Base-by-base conservation (phyloP, 2,797 vertebrate genomes). In the Delichon dasypus region DNA sequence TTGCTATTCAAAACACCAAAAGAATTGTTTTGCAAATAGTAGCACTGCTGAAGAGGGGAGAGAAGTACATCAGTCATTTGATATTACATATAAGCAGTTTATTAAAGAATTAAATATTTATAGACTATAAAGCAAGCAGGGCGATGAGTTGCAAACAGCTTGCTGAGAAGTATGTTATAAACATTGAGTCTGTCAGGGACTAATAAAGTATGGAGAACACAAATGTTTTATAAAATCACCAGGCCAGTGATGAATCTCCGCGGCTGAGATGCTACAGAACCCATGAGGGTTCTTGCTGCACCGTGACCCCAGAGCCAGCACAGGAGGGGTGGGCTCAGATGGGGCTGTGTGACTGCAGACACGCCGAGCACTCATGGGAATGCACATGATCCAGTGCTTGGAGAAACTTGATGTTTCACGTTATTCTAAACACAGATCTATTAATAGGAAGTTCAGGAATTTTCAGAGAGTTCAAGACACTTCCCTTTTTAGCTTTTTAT, bases 71-170 rank as follows among this genome's bases (percentile, higher is more conserved):
- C 96, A 95, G 97, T 97, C 98, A 97, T 97, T 97, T 97, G 97
- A 97, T 97, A 97, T 97, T 97, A 98, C 96, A 97, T 95, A 97
- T 97, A 97, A 97, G 97, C 95, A 97, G 98, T 97, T 98, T 98
- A 98, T 98, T 97, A 98, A 98, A 97, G 96, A 97, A 98, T 98
- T 98, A 98, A 98, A 98, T 98, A 98, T 98, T 98, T 97, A 98
- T 98, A 96, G 97, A 96, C 96, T 96, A 97, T 97, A 97, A 97
- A 97, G 97, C 97, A 97, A 97, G 96, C 96, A 96, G 92, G 97
- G 97, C 91, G 64, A 97, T 97, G 97, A 97, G 96, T 96, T 1
- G 91, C 97, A 97, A 97, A 97, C 97, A 97, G 97, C 97, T 97
- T 97, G 97, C 97, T 97, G 97, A 97, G 96, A 98, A 97, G 95